These are phyloP conservation scores for Callithrix jacchus DNA, from an alignment of 2,113 vertebrate species.

Conservation along the genomic window DNA sequence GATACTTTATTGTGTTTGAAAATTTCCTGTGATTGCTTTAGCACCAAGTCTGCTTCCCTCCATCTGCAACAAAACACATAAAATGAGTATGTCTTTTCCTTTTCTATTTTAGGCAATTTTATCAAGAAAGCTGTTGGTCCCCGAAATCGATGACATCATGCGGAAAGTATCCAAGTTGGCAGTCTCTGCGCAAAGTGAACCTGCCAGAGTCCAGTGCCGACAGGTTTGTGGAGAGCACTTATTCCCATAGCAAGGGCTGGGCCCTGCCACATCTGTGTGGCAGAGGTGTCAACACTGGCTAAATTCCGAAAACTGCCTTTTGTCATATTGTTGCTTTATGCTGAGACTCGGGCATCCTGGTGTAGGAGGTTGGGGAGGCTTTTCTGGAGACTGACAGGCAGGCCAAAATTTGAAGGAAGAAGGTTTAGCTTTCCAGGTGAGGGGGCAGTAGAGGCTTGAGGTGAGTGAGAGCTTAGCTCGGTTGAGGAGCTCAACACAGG, in stretches of 20 bases:
- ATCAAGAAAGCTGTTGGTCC: slow-evolving; percentile 94
- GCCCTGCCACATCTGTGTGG: background rate
- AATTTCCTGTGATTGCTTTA: background rate
- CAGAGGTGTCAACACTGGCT: background rate
- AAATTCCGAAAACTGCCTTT: background rate
- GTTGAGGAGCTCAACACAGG: background rate
- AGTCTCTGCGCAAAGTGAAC: slow-evolving; percentile 88
- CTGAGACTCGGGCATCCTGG: background rate
- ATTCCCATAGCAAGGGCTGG: background rate
- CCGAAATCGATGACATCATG: slow-evolving; percentile 95
- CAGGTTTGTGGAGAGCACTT: slow-evolving; percentile 86
- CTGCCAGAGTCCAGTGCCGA: slow-evolving; percentile 93
- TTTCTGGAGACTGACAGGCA: background rate
- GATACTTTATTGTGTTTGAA: slow-evolving; percentile 25
- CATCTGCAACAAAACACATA: background rate
- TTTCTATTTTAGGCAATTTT: slow-evolving; percentile 90
- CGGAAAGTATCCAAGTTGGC: slow-evolving; percentile 94
- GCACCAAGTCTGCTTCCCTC: background rate
- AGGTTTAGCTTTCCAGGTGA: background rate
- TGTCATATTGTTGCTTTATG: background rate
- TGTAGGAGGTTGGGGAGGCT: background rate
- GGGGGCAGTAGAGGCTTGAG: no score
- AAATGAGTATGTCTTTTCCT: slow-evolving; percentile 20
- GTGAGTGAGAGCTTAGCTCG: background rate
- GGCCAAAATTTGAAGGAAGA: background rate